Base-by-base conservation (phyloP, 2,888 invertebrate species). In the Mamestra brassicae region DNA sequence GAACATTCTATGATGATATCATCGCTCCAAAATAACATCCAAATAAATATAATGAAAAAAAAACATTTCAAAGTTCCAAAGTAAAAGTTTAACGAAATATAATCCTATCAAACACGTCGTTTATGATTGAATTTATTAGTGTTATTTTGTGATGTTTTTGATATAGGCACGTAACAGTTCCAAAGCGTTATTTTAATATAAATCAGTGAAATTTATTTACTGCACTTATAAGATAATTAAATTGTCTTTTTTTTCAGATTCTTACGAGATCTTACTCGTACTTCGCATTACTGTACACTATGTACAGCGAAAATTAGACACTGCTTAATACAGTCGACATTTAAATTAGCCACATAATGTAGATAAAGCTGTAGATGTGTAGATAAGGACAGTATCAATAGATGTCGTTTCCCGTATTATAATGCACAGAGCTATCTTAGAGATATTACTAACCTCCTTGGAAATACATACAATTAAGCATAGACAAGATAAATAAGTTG, bases 251-350 rank as follows among this genome's bases (percentile, higher is more conserved):
- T 95, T 42, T 95, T 58, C 95, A 96, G 96, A 96, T 96, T 63
- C 88, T 96, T 61, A 93, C 94, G 71, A 91, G 94, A 81, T 96
- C 96, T 2, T 96, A 96, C 82, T 96, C 96, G 2, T 96, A 96
- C 82, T 96, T 96, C 81, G 93, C 96, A 52, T 91, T 96, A 63
- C 89, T 96, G 50, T 96, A 95, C 86, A 96, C 96, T n/a, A 96
- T 96, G 94, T 96, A 95, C 83, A 95, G 89, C 60, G 91, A 95
- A 65, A 90, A 90, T 72, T 94, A 90, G 54, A 57, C 61, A 61
- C 36, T 26, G 42, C 66, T 26, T 65, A 61, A 17, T 57, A 66
- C 64, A 66, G 69, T 47, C 66, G 69, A 61, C 62, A 71, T 71
- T 69, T 81, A 58, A 66, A 74, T 71, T 85, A 80, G 73, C 38